These are phyloP conservation scores for Pipistrellus pygmaeus DNA, from an alignment of 2,797 vertebrate species.

Conservation along the genomic window DNA sequence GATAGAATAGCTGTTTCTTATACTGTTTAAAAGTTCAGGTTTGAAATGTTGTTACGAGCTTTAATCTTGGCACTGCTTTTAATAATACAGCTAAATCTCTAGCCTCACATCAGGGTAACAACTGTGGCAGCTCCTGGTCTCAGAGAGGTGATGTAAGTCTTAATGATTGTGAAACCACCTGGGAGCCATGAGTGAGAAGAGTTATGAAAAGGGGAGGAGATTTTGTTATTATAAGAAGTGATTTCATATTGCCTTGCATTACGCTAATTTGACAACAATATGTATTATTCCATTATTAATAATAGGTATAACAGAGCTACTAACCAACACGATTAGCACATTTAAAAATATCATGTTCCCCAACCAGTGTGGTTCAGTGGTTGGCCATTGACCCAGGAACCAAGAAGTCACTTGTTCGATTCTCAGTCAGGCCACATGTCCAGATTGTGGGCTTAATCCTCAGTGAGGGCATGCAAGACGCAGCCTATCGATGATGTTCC, in stretches of 20 bases:
- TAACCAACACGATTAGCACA: slow-evolving; percentile 7
- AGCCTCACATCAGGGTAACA: neutral
- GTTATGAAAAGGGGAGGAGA: neutral
- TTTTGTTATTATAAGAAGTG: slow-evolving; percentile 38
- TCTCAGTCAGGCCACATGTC: no score
- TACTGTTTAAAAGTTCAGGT: neutral
- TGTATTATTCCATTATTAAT: neutral
- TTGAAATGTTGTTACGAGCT: slow-evolving; percentile 3
- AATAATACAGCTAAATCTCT: neutral
- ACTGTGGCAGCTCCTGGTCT: neutral
- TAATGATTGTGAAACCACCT: slow-evolving; percentile 48
- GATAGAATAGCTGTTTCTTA: neutral
- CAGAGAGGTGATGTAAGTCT: neutral
- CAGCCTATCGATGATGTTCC: no score
- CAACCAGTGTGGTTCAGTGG: no score
- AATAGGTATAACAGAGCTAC: neutral
- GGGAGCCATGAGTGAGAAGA: slow-evolving; percentile 50
- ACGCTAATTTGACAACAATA: slow-evolving; percentile 15
- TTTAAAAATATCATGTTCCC: neutral
- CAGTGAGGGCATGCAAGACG: no score
- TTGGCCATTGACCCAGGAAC: no score
- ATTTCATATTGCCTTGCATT: slow-evolving; percentile 5
- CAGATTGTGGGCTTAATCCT: no score
- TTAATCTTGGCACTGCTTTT: neutral
- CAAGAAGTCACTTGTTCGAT: no score